Evolutionary conservation across 2,888 invertebrate species (phyloP), one percentile per base, ranked within the genome.

Genomic region (Dioctria linearis): DNA sequence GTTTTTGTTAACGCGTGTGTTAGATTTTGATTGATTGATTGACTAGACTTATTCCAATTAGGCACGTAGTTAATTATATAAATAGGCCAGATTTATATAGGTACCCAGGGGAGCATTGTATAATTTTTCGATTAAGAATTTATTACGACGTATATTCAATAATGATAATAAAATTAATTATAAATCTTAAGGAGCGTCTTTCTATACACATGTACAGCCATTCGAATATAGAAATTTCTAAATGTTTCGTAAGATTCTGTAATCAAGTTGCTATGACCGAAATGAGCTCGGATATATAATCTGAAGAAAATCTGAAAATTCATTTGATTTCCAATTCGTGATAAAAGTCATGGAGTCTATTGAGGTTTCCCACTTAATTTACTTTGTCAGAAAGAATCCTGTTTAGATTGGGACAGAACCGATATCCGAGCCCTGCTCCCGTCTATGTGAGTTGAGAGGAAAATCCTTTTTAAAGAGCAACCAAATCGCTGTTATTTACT

Each of bases 91-190:
- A 25, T 25, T 25, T 25, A 25, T 25, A 25, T 25, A 25, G 25
- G 25, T 25, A 25, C 25, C 25, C 25, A 25, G 25, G 25, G 25
- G 25, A 25, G 25, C 69, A 25, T 51, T 51, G 69, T 51, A 69
- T 69, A 69, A 69, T 51, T 69, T 69, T 51, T 69, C 69, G 69
- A 69, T 69, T 69, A 69, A 69, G 51, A 69, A 69, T 69, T 69
- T 69, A 69, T 69, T 25, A 69, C 51, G 25, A 51, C 49, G 49
- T 69, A 69, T 49, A 69, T 69, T 51, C 51, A 49, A 69, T 51
- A 69, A 54, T 54, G 37, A 69, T 51, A 25, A 37, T 69, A 37
- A 13, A 69, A 25, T 69, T 69, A 42, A 37, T 51, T 39, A 8
- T 13, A 9, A 5, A 5, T 51, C 43, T 46, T 25, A 25, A 25